These are phyloP conservation scores for Calameuta pallipes DNA, from an alignment of 2,888 invertebrate genomes.

Conservation along the genomic window DNA sequence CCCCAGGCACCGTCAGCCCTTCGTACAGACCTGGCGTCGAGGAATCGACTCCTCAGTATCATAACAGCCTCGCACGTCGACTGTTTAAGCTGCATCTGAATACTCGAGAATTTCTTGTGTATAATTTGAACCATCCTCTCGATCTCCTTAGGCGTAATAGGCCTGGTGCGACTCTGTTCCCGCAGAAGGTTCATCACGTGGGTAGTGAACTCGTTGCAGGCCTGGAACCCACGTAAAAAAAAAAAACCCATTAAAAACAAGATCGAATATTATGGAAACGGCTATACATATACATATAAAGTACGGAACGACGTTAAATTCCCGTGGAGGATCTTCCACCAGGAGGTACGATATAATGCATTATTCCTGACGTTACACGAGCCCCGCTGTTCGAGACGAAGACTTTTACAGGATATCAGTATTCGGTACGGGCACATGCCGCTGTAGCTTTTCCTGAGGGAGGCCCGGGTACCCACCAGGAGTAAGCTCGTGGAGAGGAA, in stretches of 20 bases:
- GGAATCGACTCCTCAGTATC: conserved; percentile 90
- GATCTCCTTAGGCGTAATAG: conserved; percentile 98
- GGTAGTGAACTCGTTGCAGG: conserved; percentile 99
- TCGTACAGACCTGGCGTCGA: conserved; percentile 73
- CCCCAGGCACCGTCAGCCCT: not conserved
- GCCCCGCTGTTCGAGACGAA: conserved; percentile 55
- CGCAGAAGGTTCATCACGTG: conserved; percentile 98
- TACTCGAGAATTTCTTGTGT: conserved; percentile 97
- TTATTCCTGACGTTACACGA: conserved; percentile 50
- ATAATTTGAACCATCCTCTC: conserved; percentile 99
- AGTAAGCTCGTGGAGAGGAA: conserved; percentile 21
- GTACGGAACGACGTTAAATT: not conserved
- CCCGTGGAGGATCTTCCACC: not conserved
- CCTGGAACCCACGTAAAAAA: conserved; percentile 67
- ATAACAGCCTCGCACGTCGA: conserved; percentile 99
- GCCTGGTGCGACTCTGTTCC: conserved; percentile 96
- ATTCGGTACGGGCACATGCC: conserved; percentile 56
- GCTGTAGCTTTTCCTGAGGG: conserved; percentile 60
- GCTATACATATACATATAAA: not conserved
- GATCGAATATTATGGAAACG: not conserved
- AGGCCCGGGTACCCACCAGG: conserved; percentile 30
- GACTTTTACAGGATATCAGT: conserved; percentile 63
- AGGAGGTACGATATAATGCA: conserved; percentile 49
- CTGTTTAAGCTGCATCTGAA: conserved; percentile 99
- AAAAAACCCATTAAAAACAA: not conserved